phyloP scores from a whole-genome alignment of 2,888 invertebrate species.

The Allolobophora icterica region DNA sequence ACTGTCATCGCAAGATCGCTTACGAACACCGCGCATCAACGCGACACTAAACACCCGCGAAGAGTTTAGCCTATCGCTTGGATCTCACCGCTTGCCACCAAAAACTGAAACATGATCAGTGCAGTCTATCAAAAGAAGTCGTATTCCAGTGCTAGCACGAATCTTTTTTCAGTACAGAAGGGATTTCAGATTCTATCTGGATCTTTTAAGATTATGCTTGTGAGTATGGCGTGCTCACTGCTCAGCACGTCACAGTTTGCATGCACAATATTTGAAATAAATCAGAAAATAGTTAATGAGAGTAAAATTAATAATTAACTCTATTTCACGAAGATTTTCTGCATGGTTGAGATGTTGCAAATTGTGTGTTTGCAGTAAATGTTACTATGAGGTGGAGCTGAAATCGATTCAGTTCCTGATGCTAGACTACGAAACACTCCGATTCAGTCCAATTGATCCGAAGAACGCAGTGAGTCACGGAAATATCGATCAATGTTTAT shows the following conservation, averaged over 20 bases:
- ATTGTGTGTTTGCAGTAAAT: background rate
- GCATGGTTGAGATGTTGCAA: background rate
- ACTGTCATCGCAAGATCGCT: too few species aligned
- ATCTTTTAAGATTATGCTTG: background rate
- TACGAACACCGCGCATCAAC: too few species aligned
- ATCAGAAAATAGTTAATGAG: background rate
- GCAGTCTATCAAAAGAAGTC: too few species aligned
- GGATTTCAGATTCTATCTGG: background rate
- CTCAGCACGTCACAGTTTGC: background rate
- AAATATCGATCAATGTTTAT: background rate
- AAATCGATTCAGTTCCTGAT: background rate
- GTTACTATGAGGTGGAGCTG: background rate
- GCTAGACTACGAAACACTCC: background rate
- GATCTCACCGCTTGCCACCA: too few species aligned
- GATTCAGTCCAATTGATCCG: background rate
- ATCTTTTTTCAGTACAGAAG: too few species aligned
- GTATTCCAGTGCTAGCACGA: too few species aligned
- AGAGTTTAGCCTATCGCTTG: too few species aligned
- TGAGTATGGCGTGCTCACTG: background rate
- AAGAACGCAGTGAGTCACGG: background rate
- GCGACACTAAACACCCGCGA: too few species aligned
- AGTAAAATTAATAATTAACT: background rate
- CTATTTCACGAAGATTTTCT: background rate
- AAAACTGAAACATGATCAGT: too few species aligned
- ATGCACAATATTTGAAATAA: background rate